Conservation (phyloP, 37 sponge, comb jelly and placozoan genomes). For the Chondrilla cf. caribensis region DNA sequence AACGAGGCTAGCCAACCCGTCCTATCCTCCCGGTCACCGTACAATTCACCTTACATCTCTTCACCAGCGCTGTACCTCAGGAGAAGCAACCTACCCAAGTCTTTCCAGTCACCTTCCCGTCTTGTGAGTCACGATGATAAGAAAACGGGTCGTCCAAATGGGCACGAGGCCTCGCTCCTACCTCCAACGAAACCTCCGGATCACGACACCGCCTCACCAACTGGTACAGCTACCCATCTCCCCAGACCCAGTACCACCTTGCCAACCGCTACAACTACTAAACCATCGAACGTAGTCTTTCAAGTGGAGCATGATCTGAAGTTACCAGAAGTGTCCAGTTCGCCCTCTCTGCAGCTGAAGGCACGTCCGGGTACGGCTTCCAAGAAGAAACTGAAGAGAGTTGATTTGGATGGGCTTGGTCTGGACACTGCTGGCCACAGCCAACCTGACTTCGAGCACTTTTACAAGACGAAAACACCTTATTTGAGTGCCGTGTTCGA, state of each 20-base stretch:
- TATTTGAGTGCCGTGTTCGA: neutral
- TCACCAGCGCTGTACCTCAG: constrained; percentile 14
- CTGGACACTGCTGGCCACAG: neutral
- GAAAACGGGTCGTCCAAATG: no score
- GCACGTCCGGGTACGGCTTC: neutral
- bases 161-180: no score
- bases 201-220: no score
- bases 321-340: neutral
- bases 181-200: no score
- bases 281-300: no score
- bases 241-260: neutral
- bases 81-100: neutral
- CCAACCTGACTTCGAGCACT: neutral
- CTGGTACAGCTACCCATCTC: neutral
- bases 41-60: constrained; percentile 37
- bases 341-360: neutral
- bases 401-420: neutral
- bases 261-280: neutral
- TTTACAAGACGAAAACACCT: neutral
- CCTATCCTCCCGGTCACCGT: neutral
- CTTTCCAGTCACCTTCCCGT: neutral
- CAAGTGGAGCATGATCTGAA: neutral
- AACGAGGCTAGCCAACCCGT: neutral
- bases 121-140: no score
- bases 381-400: constrained; percentile 12